Conservation (phyloP, 2,888 invertebrate genomes). For the Sisyra nigra region DNA sequence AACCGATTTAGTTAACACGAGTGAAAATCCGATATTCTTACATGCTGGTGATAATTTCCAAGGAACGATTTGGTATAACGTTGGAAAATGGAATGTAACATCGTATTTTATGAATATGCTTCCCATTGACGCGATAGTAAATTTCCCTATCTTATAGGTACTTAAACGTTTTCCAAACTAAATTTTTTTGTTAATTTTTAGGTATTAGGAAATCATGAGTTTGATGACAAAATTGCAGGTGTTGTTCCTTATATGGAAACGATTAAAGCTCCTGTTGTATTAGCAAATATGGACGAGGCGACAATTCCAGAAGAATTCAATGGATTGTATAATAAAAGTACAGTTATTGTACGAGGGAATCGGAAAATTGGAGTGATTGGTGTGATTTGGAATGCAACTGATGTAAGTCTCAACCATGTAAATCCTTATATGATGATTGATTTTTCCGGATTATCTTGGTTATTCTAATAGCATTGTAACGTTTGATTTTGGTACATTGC, state of each 20-base stretch:
- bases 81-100: constrained; percentile 58
- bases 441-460: no score
- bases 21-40: constrained; percentile 42
- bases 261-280: constrained; percentile 48
- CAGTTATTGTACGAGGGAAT: constrained; percentile 41
- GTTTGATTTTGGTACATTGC: no score
- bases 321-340: constrained; percentile 43
- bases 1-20: constrained; percentile 24
- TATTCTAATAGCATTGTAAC: no score
- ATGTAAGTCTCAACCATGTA: no score
- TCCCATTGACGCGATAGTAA: constrained; percentile 43
- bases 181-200: constrained; percentile 20
- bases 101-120: constrained; percentile 58
- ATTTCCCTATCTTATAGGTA: no score
- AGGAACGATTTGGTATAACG: constrained; percentile 70
- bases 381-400: constrained; percentile 22
- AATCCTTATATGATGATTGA: no score
- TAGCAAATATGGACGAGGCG: constrained; percentile 68
- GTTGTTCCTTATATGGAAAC: constrained; percentile 51
- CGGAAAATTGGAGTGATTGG: constrained; percentile 66
- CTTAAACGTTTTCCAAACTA: no score
- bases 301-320: constrained; percentile 25
- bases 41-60: constrained; percentile 77
- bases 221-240: constrained; percentile 59
- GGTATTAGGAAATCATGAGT: constrained; percentile 79